Conservation (phyloP, 2,888 invertebrate genomes). For the Amphipyra berbera region DNA sequence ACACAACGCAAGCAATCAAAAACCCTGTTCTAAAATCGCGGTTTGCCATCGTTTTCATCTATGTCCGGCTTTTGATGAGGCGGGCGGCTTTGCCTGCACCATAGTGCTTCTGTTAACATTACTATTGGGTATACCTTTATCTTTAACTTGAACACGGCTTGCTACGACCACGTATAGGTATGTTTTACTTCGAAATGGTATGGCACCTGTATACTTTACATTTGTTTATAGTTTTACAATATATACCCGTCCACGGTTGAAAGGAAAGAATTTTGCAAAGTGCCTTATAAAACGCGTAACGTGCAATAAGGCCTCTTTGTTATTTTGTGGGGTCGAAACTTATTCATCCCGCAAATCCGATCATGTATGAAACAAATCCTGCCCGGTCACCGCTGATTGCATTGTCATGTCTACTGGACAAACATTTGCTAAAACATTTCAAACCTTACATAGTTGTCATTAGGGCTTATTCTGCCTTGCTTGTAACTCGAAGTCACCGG, state of each 20-base stretch:
- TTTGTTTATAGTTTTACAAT: slow-evolving; percentile 46
- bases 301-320: slow-evolving; percentile 85
- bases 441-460: slow-evolving; percentile 42
- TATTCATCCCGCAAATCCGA: slow-evolving; percentile 89
- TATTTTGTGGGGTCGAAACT: slow-evolving; percentile 89
- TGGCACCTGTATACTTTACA: no score
- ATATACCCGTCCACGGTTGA: slow-evolving; percentile 63
- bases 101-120: slow-evolving; percentile 1
- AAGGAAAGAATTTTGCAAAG: slow-evolving; percentile 84
- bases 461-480: slow-evolving; percentile 33
- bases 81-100: slow-evolving; percentile 10
- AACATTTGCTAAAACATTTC: slow-evolving; percentile 48
- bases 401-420: slow-evolving; percentile 87
- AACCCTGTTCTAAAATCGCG: slow-evolving; percentile 79
- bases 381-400: slow-evolving; percentile 90
- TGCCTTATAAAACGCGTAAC: slow-evolving; percentile 84
- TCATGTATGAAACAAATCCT: slow-evolving; percentile 89
- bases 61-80: slow-evolving; percentile 75
- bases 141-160: neutral
- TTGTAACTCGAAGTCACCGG: slow-evolving; percentile 62
- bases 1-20: slow-evolving; percentile 77
- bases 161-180: neutral
- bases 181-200: no score
- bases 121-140: neutral
- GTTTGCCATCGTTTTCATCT: slow-evolving; percentile 77